phyloP scores from a whole-genome alignment of 2,888 invertebrate species.

The Clistopyga incitator region DNA sequence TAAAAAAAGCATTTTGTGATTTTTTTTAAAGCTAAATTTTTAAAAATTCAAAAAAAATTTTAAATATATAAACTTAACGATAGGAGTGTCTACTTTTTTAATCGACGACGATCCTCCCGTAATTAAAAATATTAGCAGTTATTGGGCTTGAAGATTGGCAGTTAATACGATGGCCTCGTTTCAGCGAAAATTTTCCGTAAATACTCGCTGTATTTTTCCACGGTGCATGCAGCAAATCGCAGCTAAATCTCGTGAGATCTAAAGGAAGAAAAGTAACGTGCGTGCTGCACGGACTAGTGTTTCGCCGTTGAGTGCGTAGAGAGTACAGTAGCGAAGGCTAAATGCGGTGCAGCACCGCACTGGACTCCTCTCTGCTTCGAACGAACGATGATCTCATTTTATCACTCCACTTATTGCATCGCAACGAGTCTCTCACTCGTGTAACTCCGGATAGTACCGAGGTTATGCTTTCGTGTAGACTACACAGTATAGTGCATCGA shows the following conservation, averaged over 20 bases:
- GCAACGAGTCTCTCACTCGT: constrained; percentile 61
- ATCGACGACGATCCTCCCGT: too few relatives aligned
- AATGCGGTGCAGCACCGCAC: constrained; percentile 49
- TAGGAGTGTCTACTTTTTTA: too few relatives aligned
- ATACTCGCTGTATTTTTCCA: background rate
- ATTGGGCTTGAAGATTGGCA: background rate
- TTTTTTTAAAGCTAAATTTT: too few relatives aligned
- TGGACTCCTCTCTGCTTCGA: constrained; percentile 56
- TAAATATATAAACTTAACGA: too few relatives aligned
- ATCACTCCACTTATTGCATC: constrained; percentile 77
- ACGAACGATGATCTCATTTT: constrained; percentile 81
- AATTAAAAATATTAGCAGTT: background rate
- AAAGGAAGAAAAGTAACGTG: constrained; percentile 15
- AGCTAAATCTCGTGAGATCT: constrained; percentile 37
- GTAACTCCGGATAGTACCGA: constrained; percentile 40
- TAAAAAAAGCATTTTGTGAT: too few relatives aligned
- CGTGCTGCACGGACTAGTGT: constrained; percentile 11
- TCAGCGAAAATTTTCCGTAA: background rate
- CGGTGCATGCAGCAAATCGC: background rate
- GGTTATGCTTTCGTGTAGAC: constrained; percentile 44
- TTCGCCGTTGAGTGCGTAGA: constrained; percentile 18
- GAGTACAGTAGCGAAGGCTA: constrained; percentile 14
- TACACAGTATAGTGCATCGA: constrained; percentile 13
- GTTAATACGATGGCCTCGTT: background rate
- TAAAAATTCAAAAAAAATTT: too few relatives aligned